Base-by-base conservation (phyloP, 1,140 invertebrate species). In the Oryctes rhinoceros region DNA sequence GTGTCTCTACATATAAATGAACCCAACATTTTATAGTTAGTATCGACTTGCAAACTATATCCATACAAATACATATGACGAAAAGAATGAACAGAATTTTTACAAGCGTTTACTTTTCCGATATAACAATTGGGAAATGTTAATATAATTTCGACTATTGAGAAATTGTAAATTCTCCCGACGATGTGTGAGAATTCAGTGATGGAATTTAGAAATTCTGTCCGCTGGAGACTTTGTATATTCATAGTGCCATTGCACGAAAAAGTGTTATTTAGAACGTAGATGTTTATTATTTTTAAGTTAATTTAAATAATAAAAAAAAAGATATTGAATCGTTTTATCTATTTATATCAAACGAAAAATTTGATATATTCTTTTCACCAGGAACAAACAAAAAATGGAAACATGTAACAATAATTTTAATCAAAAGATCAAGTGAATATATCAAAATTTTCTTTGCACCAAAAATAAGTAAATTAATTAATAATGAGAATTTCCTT, bases 131-230 rank as follows among this genome's bases (percentile, higher is more conserved):
- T 15, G 65, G 24, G 20, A 24, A 71, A 20, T 71, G 65, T 35
- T 30, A 7, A 62, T n/a, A 62, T 62, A 44, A 44, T 62, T 62
- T n/a, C 53, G 3, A 62, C 5, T 62, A 62, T 6, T 11, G 5
- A 62, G 13, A 18, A 62, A 62, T 62, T 62, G 53, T 62, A 71
- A 71, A 71, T 71, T 71, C 65, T 62, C 53, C 53, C 53, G 20
- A 62, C 20, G 53, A 62, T 20, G 53, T 62, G 53, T 62, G 53
- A 71, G 65, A 24, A 71, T 71, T 83, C 85, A 86, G 85, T 87
- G 85, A 86, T 85, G 86, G 85, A 86, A 86, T 85, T 85, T 84
- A 83, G 84, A 81, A 67, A 84, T 84, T 87, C 85, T 86, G 85
- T 85, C 83, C 83, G 83, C 83, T 86, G 85, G 83, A 82, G 78